Percentiles rank a stretch among this genome's conserved stretches.
Conservation (phyloP, 2,888 invertebrate species). For the Julus scanicus region DNA sequence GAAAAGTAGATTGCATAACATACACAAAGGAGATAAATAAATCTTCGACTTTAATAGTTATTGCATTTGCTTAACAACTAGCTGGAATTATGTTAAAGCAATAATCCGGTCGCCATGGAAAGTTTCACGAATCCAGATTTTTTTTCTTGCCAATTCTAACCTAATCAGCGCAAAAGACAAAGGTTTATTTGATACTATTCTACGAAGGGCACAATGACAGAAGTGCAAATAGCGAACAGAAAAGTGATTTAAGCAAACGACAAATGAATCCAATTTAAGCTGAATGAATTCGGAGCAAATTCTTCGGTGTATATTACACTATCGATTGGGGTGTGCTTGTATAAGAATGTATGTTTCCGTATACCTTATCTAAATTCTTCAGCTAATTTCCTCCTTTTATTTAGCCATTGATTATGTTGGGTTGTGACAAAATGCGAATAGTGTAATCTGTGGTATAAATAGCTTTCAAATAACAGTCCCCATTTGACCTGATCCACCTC, state of each 20-base stretch:
- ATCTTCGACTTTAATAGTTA: conserved; percentile 26
- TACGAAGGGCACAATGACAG: conserved; percentile 22
- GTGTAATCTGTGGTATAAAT: neutral
- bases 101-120: conserved; percentile 7
- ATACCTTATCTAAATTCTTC: neutral
- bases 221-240: conserved; percentile 9
- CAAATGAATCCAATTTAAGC: conserved; percentile 10
- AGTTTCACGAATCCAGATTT: neutral
- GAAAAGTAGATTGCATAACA: neutral
- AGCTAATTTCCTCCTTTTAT: conserved; percentile 4
- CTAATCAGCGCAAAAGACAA: conserved; percentile 30
- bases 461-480: too few relatives aligned
- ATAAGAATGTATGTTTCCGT: neutral
- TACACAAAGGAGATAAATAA: neutral
- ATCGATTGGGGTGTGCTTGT: neutral
- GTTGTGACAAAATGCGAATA: neutral
- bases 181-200: neutral
- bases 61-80: conserved; percentile 33
- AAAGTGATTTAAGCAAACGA: conserved; percentile 27
- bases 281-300: conserved; percentile 18
- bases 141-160: neutral
- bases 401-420: neutral
- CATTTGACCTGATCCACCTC: too few relatives aligned
- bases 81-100: neutral
- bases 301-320: conserved; percentile 25